Evolutionary conservation across 1,140 invertebrate species (phyloP), one percentile per base, ranked within the genome.

Genomic region (Drosophila kanapiae): DNA sequence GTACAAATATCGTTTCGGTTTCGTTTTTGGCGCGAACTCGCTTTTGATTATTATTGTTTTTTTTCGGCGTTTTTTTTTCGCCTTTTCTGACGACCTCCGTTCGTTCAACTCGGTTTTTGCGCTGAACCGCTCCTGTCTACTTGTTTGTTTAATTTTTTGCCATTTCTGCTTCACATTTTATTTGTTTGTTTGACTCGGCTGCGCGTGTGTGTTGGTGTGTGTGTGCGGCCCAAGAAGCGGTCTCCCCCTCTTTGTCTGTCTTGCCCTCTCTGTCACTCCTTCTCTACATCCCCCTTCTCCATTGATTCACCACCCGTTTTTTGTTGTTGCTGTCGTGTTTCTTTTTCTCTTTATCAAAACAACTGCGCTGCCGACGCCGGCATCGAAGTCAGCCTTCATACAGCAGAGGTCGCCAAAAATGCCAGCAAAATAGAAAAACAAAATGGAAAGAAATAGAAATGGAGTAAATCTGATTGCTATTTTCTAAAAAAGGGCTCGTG

Each of bases 111-210:
- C 57, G n/a, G 65, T 83, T 74, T 67, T 53, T 70, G 71, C 60
- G 60, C 71, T 90, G 82, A 91, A 90, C 81, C 91, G 91, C 91
- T 86, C 84, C 91, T 90, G 91, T 80, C 78, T 86, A 91, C 83
- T 92, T 92, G 91, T 92, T 92, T 92, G 91, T 92, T 91, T 82
- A 91, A 90, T 91, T 92, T 92, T 92, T 87, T 92, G 87, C 91
- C 80, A 92, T 92, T 92, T 88, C 84, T 83, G 86, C 90, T 91
- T 80, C 91, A 85, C 91, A 92, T 91, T 91, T 88, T 83, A 92
- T 92, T 92, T 92, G 91, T 92, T 92, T 92, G 91, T 92, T 92
- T 92, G 88, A 82, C 84, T 91, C 82, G 81, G 63, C 68, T 85
- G 86, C 78, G 75, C 72, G 70, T 79, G 85, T 90, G 75, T 90